Evolutionary conservation across 2,888 invertebrate genomes (phyloP), one percentile per base, ranked within the genome.

Genomic region (Phaedon cochleariae): DNA sequence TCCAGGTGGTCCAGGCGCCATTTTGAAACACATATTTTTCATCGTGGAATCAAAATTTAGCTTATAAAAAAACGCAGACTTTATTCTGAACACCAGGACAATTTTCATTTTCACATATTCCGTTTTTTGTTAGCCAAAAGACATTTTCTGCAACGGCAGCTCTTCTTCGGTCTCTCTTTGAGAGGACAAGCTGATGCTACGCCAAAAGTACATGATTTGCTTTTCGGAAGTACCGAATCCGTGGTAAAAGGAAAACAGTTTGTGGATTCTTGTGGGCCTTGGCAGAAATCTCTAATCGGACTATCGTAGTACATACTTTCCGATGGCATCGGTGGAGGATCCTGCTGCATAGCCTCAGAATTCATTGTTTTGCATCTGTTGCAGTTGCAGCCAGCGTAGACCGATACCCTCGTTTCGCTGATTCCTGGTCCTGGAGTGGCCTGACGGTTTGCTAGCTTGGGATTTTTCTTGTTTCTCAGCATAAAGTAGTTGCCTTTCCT

Each of bases 401-500:
- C 26, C 12, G 34, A 34, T 9, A 46, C 21, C 26, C 53, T 17
- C 17, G n/a, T n/a, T n/a, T 55, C 53, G 18, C 12, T 17, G 15
- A 12, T 45, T 9, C 21, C 57, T 17, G 67, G 71, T 10, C 70
- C 70, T 3, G 74, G 74, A 0, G 67, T 68, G 0, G 63, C 41
- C 52, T 65, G 64, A 17, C 70, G 64, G 17, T 54, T 64, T 5
- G 66, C 64, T 20, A 66, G 45, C 34, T 67, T 64, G 0, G 65
- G 46, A 29, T 60, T 59, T 26, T 49, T 55, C n/a, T 41, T 54
- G 41, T 65, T 71, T 41, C 65, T 73, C 20, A 78, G 64, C 22
- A 69, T 48, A 54, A 77, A 77, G 41, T 69, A 76, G 21, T 76
- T 73, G 6, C 76, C 79, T 17, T 69, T 72, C 55, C 67, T 75